Evolutionary conservation across 2,113 vertebrate genomes (phyloP).

Genomic region (Bambusicola thoracicus): DNA sequence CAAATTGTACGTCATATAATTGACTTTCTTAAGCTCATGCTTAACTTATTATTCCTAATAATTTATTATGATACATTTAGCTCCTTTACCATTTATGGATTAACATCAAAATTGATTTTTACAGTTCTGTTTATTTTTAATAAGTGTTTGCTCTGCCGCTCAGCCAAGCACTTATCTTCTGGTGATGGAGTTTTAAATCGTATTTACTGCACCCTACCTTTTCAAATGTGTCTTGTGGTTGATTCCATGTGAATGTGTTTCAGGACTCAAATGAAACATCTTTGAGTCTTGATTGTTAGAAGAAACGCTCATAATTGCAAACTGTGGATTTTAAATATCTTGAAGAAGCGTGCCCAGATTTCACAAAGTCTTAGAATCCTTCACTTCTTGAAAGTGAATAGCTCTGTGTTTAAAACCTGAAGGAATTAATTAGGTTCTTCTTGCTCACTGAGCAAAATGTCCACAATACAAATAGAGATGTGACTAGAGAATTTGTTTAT

Average conservation of each 20-base stretch:
- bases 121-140: not conserved
- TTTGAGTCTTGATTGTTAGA: not conserved
- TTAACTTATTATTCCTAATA: not conserved
- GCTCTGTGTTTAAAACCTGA: not conserved
- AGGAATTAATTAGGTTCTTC: not conserved
- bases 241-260: not conserved
- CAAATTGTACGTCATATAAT: not conserved
- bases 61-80: not conserved
- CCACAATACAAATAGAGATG: not conserved
- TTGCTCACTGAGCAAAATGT: not conserved
- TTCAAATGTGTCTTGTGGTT: not conserved
- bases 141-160: not conserved
- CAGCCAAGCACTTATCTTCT: not conserved
- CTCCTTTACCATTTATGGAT: not conserved
- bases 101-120: not conserved
- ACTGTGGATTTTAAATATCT: not conserved
- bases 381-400: not conserved
- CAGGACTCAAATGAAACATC: not conserved
- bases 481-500: not conserved
- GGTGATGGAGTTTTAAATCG: not conserved
- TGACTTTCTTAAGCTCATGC: not conserved
- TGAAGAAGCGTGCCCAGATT: not conserved
- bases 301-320: not conserved
- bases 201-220: not conserved
- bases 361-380: not conserved